Base-by-base conservation (phyloP, 2,113 vertebrate species). In the Phyllostomus discolor region DNA sequence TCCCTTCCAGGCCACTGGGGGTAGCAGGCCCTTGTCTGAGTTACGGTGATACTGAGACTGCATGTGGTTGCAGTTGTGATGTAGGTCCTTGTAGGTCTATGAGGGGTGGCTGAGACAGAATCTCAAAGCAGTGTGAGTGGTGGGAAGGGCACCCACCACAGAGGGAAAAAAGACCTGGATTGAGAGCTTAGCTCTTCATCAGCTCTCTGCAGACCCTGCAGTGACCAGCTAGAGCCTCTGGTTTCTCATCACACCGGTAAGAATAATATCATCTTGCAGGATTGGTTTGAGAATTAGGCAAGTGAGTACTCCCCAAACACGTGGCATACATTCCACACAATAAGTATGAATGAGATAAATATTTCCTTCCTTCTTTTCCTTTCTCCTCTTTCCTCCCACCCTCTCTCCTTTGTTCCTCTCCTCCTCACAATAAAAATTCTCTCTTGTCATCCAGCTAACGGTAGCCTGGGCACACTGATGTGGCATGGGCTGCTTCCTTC, bases 11-110 rank as follows among this genome's bases (percentile, higher is more conserved):
- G 75, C 17, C 19, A 2, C 4, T 10, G 52, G 1, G 4, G 50
- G 38, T n/a, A 75, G 81, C 46, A 70, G 11, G 19, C 19, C 35
- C 43, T 73, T 41, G 2, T 8, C n/a, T 2, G 22, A 75, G 52
- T 19, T 4, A 5, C n/a, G 0, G n/a, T 11, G 26, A 26, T 3
- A 3, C 35, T 19, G 24, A 46, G 14, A 7, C 22, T 22, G 19
- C 3, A 1, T 16, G 3, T 54, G 72, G 33, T 70, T 70, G n/a
- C 28, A 2, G 17, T 2, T 14, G 9, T 22, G 12, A 41, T 0
- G 4, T 54, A 67, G 88, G 22, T 57, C 5, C 5, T 20, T 24
- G 7, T 7, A 31, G 81, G 89, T 76, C 52, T 31, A 17, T 28
- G 57, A 50, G 35, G 2, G 5, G 10, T 2, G 7, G 46, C 31